Conservation (phyloP, 1,140 invertebrate genomes). For the Neomicropteryx cornuta region DNA sequence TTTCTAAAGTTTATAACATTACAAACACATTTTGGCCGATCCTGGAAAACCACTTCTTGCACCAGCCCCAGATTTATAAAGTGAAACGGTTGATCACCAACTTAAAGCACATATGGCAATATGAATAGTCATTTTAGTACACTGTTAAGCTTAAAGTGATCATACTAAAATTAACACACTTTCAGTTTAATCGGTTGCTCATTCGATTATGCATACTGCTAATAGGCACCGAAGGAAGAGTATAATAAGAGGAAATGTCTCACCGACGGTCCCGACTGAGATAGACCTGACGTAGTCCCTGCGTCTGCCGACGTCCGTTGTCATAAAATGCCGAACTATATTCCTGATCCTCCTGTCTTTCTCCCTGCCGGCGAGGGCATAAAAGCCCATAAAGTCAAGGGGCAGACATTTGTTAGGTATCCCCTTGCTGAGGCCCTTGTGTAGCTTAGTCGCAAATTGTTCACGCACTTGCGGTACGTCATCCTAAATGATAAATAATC, state of each 20-base stretch:
- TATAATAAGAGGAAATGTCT: constrained; percentile 2
- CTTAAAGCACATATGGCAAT: no score
- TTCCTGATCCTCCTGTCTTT: constrained; percentile 60
- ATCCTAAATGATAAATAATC: constrained; percentile 45
- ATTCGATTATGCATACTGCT: no score
- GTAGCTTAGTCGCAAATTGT: constrained; percentile 80
- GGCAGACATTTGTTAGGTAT: constrained; percentile 83
- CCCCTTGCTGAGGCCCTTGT: constrained; percentile 73
- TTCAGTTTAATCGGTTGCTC: no score
- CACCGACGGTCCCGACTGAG: constrained; percentile 37
- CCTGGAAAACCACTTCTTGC: no score
- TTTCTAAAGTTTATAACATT: no score
- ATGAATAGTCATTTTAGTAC: no score
- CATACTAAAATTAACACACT: no score
- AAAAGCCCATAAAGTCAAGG: constrained; percentile 94
- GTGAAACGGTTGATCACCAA: no score
- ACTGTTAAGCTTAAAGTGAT: no score
- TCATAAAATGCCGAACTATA: constrained; percentile 65
- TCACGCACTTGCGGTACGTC: constrained; percentile 84
- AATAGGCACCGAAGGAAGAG: no score
- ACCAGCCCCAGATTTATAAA: no score
- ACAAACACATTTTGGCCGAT: no score
- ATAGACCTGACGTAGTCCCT: constrained; percentile 85
- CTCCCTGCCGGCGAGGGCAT: constrained; percentile 79
- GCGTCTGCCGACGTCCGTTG: constrained; percentile 77